These are phyloP conservation scores for Lasioglossum lativentre DNA, from an alignment of 2,888 invertebrate genomes.

Conservation along the genomic window DNA sequence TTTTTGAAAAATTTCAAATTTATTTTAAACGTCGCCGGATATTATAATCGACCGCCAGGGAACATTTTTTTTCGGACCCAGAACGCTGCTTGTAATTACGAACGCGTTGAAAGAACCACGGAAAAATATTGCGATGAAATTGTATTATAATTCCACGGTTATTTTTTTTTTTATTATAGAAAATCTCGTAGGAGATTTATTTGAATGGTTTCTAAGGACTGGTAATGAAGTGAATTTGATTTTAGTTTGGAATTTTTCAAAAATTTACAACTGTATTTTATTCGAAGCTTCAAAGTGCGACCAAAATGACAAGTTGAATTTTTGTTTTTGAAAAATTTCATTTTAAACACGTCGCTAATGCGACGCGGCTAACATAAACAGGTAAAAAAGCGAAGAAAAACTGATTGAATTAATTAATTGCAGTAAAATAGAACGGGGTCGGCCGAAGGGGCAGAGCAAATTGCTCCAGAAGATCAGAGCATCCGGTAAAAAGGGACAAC, in stretches of 20 bases:
- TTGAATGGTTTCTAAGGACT: too few species aligned
- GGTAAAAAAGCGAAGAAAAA: neutral
- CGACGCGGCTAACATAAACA: neutral
- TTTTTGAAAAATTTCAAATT: too few species aligned
- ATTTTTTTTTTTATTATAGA: too few species aligned
- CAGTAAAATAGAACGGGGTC: neutral
- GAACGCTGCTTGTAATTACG: neutral
- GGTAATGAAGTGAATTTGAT: too few species aligned
- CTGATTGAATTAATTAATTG: neutral
- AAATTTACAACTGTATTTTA: too few species aligned
- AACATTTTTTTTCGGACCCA: neutral
- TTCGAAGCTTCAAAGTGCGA: too few species aligned
- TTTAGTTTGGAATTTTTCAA: too few species aligned
- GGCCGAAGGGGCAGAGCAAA: neutral
- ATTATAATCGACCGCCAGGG: neutral
- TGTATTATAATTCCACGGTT: neutral
- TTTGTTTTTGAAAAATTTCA: too few species aligned
- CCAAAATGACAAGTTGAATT: too few species aligned
- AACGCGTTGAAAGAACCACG: neutral
- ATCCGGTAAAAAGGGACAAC: neutral
- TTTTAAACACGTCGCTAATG: too few species aligned
- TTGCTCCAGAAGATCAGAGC: neutral
- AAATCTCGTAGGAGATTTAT: too few species aligned
- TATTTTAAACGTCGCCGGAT: neutral
- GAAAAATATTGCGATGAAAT: neutral